Base-by-base conservation (phyloP, 2,113 vertebrate species). In the Pangasianodon gigas region DNA sequence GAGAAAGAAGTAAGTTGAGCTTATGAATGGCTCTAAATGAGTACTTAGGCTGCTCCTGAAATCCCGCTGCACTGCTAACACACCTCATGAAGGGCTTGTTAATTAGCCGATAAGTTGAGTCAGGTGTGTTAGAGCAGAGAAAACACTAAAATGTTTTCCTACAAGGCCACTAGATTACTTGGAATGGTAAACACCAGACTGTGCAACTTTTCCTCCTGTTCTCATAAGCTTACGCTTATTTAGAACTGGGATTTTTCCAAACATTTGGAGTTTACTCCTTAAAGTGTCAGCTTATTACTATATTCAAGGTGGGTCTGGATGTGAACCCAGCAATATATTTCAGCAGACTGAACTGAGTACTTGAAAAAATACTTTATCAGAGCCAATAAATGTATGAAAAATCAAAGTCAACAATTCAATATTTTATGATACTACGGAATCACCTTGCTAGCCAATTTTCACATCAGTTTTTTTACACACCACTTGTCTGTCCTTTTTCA, bases 21-120 rank as follows among this genome's bases (percentile, higher is more conserved):
- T 74, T 21, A 85, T 85, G 46, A 85, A 79, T 52, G 24, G 54
- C 88, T 41, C 71, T 65, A 89, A 62, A 89, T 79, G 44, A 75
- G 26, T 88, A n/a, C 54, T 81, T 56, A 77, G 32, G 26, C 75
- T 87, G 56, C 41, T 21, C 19, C 51, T 86, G 51, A 56, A 51
- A 41, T 86, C 48, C 48, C n/a, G 2, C 81, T 60, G 2, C 32
- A 84, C 32, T 21, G 5, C 19, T 58, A 84, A 83, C 52, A 11
- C 80, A 41, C 80, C 80, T 83, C 52, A 83, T 56, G 52, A 60
- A 84, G 54, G 32, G 82, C 54, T 60, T 84, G 82, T 84, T 84
- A 84, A 84, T 84, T 84, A 84, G 32, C 54, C 11, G 54, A 41
- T 60, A 84, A 84, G 81, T 60, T 24, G 54, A 84, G 81, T 24